phyloP scores from a whole-genome alignment of 2,113 vertebrate species.

The Amphilophus citrinellus region DNA sequence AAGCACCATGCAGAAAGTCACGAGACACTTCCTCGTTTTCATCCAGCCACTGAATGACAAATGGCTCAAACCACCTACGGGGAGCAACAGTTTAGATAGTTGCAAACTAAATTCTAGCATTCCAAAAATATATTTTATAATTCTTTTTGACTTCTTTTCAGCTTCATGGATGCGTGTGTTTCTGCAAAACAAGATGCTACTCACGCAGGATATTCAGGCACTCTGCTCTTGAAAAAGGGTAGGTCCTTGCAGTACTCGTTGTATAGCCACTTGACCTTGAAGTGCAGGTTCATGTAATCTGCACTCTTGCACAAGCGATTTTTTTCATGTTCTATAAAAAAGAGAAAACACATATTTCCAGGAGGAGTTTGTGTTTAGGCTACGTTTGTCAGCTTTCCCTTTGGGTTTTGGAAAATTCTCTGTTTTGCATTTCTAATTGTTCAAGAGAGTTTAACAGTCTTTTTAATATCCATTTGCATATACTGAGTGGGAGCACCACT shows the following conservation, averaged over 20 bases:
- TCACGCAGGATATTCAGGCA: slow-evolving; percentile 98
- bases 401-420: too few relatives aligned
- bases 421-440: too few relatives aligned
- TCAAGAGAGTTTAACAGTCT: background rate
- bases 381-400: background rate
- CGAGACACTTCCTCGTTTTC: slow-evolving; percentile 98
- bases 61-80: slow-evolving; percentile 96
- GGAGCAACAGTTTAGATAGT: background rate
- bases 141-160: background rate
- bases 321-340: slow-evolving; percentile 91
- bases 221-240: slow-evolving; percentile 93
- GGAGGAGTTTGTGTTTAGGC: background rate
- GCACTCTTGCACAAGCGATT: slow-evolving; percentile 98
- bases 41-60: slow-evolving; percentile 98
- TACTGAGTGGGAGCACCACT: background rate
- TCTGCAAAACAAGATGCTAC: slow-evolving; percentile 63
- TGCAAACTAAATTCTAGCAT: background rate
- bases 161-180: background rate
- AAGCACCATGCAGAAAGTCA: slow-evolving; percentile 94
- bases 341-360: slow-evolving; percentile 27
- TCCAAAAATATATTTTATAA: background rate
- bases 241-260: slow-evolving; percentile 98
- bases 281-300: slow-evolving; percentile 99
- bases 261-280: slow-evolving; percentile 99
- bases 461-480: background rate